Evolutionary conservation across 2,113 vertebrate species (phyloP).

Genomic region (Amia ocellicauda): DNA sequence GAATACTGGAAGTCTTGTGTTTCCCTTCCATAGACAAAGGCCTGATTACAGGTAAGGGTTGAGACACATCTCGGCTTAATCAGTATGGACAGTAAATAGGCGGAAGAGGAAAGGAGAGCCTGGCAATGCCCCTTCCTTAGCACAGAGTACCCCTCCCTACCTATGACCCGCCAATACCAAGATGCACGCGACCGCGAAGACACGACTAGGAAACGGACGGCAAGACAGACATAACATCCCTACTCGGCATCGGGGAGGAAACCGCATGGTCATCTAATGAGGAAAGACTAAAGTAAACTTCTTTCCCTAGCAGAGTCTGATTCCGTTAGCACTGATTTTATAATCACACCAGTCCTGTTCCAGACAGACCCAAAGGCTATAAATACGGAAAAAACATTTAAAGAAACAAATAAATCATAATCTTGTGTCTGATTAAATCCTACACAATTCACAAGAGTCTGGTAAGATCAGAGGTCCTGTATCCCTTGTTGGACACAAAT

Average conservation of each 20-base stretch:
- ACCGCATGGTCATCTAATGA: neutral
- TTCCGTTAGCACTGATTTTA: neutral
- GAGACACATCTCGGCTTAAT: no score
- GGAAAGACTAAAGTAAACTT: conserved; percentile 1
- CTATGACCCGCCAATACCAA: neutral
- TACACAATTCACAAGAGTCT: neutral
- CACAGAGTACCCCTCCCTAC: neutral
- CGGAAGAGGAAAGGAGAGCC: conserved; percentile 30
- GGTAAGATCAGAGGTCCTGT: no score
- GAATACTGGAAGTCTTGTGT: no score
- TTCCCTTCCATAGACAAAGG: no score
- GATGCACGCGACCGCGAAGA: neutral
- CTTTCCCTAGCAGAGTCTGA: neutral
- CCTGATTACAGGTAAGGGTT: no score
- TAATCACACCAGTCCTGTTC: no score
- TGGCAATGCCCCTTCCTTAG: neutral
- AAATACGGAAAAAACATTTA: neutral
- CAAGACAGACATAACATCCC: neutral
- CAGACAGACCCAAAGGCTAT: no score
- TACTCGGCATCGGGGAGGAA: neutral
- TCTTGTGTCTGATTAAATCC: neutral
- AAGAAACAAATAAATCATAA: neutral
- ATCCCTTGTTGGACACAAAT: no score
- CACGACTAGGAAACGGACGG: no score
- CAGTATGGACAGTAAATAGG: no score